phyloP scores from a whole-genome alignment of 2,113 vertebrate genomes.

The Odontophorus gujanensis region DNA sequence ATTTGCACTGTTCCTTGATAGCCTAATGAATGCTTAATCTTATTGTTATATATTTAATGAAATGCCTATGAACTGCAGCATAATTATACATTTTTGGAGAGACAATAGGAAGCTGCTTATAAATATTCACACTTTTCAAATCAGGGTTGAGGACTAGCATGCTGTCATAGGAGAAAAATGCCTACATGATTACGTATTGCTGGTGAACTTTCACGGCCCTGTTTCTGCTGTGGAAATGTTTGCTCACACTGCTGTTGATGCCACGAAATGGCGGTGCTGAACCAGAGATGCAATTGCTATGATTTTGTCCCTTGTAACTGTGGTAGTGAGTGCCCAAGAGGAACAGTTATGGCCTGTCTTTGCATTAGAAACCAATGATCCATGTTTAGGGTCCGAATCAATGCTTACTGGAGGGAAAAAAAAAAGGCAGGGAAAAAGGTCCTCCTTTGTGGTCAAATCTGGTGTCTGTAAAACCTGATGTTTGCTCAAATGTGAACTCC shows the following conservation, averaged over 20 bases:
- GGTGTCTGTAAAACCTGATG: not conserved
- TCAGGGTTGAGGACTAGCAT: not conserved
- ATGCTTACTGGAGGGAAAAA: not conserved
- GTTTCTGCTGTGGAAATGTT: not conserved
- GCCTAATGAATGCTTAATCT: not conserved
- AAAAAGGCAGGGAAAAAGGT: not conserved
- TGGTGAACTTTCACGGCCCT: not conserved
- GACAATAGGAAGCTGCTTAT: constrained; percentile 17
- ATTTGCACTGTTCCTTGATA: not conserved
- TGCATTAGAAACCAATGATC: not conserved
- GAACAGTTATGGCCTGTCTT: not conserved
- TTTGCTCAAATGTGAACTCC: not conserved
- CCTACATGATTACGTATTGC: not conserved
- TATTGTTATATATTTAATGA: constrained; percentile 13
- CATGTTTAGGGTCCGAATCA: not conserved
- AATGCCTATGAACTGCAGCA: not conserved
- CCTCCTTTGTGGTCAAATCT: not conserved
- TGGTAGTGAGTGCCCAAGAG: not conserved
- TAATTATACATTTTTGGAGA: constrained; percentile 3
- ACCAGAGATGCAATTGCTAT: not conserved
- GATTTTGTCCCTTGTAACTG: not conserved
- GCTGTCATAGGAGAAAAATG: not conserved
- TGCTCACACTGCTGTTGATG: not conserved
- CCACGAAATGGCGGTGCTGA: not conserved
- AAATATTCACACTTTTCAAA: constrained; percentile 37